A percentile compares a stretch with the other conserved stretches of the same genome.
Conservation (phyloP, 1,140 invertebrate species). For the Neotoxoptera formosana region DNA sequence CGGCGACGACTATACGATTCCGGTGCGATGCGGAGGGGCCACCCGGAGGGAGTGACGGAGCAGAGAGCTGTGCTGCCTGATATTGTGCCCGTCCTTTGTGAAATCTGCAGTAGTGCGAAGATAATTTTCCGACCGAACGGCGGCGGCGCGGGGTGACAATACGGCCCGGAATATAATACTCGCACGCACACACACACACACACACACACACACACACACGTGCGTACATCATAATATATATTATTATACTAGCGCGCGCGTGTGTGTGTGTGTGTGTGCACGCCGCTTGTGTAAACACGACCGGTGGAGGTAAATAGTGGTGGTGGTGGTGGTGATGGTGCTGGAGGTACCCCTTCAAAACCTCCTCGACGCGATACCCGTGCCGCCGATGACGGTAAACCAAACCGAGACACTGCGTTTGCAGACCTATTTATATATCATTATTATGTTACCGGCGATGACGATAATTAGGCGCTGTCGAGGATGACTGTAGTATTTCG, state of each 20-base stretch:
- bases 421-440: background rate
- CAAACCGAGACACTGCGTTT: background rate
- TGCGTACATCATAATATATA: background rate
- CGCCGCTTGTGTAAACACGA: slow-evolving; percentile 42
- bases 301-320: background rate
- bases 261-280: background rate
- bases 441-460: background rate
- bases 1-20: background rate
- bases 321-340: background rate
- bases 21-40: background rate
- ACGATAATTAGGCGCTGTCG: background rate
- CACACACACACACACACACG: background rate
- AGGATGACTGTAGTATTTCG: background rate
- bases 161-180: slow-evolving; percentile 25
- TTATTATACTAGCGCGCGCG: background rate
- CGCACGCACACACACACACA: no score
- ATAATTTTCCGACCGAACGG: slow-evolving; percentile 48
- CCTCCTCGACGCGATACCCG: background rate
- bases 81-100: slow-evolving; percentile 21
- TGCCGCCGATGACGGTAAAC: background rate
- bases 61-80: background rate
- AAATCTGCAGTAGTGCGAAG: slow-evolving; percentile 34
- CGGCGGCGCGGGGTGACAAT: background rate
- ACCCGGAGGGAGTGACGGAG: background rate
- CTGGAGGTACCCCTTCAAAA: background rate